Base-by-base conservation (phyloP, 1,140 invertebrate genomes). In the Holcopasites calliopsidis region DNA sequence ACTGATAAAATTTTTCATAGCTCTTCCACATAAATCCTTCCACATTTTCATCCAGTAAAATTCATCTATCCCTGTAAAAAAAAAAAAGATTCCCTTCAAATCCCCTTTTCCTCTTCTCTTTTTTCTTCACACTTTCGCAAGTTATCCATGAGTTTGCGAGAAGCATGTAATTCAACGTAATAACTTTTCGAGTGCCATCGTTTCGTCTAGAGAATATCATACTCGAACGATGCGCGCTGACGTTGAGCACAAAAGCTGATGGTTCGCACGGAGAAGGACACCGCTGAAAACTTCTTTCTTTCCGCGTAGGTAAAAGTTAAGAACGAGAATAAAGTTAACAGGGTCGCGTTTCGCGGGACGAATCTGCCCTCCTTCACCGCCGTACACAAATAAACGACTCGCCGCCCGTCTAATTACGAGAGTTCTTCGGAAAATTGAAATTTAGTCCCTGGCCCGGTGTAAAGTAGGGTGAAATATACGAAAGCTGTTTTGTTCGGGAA, bases 341-440 rank as follows among this genome's bases (percentile, higher is more conserved):
- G 21, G 18, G 31, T 65, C 3, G 21, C 3, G 40, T 13, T n/a
- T 26, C 1, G n/a, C 33, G 35, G 33, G 35, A 73, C 42, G 26
- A 62, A 54, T 54, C 35, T 23, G 7, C 35, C 16, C 49, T 18
- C 26, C 44, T 33, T 38, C 70, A 1, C n/a, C 3, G 31, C 11
- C 31, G n/a, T 40, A 10, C 21, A 23, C 26, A 64, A 73, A 73
- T 54, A 44, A 42, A 73, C 49, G 26, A n/a, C n/a, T 47, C 44
- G 10, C 18, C 23, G 8, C 10, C 10, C 31, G 42, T 60, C 21
- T 60, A 70, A 70, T 58, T 70, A 49, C 54, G 21, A 70, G 28
- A 70, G 23, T 70, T 70, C 42, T 47, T 70, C 31, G 21, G 40
- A 26, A 70, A 60, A 70, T 70, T 47, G 54, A 60, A 70, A 70